Conservation (phyloP, 2,888 invertebrate species). For the Sipha maydis region DNA sequence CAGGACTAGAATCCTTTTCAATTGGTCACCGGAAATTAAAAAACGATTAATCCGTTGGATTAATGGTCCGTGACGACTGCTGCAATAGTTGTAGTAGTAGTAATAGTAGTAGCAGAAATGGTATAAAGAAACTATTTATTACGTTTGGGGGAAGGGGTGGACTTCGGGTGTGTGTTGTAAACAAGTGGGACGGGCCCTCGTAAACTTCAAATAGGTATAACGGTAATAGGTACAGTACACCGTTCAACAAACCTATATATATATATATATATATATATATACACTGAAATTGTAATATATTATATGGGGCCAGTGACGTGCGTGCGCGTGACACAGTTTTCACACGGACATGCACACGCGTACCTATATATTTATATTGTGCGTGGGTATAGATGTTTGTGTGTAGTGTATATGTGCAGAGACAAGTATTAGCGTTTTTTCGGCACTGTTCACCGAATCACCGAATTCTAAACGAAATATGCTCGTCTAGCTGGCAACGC, state of each 20-base stretch:
- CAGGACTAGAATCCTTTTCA: conserved; percentile 4
- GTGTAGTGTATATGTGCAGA: no score
- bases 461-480: no score
- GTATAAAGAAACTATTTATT: conserved; percentile 35
- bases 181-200: not conserved
- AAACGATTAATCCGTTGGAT: conserved; percentile 50
- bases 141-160: not conserved
- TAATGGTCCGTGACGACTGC: conserved; percentile 24
- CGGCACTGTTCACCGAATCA: no score
- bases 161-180: not conserved
- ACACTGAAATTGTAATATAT: not conserved
- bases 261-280: not conserved
- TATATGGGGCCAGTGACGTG: not conserved
- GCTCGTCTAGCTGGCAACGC: no score
- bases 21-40: conserved; percentile 53
- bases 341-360: not conserved
- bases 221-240: not conserved
- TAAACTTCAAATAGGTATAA: not conserved
- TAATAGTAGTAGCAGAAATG: not conserved
- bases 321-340: not conserved
- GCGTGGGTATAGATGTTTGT: no score
- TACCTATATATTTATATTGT: no score
- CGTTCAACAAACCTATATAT: no score
- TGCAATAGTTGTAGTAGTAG: not conserved
- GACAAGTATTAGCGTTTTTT: no score